These are phyloP conservation scores for Chaunax sp. DNA, from an alignment of 2,797 vertebrate genomes.

Conservation along the genomic window DNA sequence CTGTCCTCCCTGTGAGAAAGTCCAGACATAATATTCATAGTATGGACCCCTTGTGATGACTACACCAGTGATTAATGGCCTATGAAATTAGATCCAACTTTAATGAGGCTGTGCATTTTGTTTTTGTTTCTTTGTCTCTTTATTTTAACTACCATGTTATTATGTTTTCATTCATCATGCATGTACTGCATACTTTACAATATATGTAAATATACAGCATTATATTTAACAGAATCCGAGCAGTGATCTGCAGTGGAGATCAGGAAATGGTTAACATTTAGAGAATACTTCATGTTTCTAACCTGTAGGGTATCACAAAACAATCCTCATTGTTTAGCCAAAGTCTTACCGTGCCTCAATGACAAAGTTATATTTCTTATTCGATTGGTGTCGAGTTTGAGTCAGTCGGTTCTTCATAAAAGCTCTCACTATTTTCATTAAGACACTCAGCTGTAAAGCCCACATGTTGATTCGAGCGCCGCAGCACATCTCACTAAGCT, in stretches of 20 bases:
- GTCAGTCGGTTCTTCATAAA: neutral
- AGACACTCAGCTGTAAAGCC: no score
- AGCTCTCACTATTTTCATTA: neutral
- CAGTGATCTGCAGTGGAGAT: neutral
- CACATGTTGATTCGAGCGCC: no score
- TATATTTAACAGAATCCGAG: no score
- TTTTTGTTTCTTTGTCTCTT: neutral
- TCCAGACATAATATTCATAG: conserved; percentile 32
- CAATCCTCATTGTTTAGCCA: neutral
- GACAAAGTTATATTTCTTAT: neutral
- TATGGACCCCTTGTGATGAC: conserved; percentile 24
- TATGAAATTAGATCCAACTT: conserved; percentile 30
- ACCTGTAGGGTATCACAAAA: neutral
- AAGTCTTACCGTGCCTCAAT: neutral
- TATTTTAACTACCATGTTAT: neutral
- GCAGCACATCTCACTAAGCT: neutral
- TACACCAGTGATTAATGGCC: conserved; percentile 32
- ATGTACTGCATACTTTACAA: neutral
- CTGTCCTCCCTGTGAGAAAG: conserved; percentile 14
- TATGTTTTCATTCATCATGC: neutral
- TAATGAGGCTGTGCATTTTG: conserved; percentile 7
- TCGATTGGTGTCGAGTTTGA: neutral
- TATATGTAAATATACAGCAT: neutral
- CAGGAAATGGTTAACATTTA: neutral
- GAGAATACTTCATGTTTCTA: neutral